Evolutionary conservation across 2,113 vertebrate genomes (phyloP).

Genomic region (Tichodroma muraria): DNA sequence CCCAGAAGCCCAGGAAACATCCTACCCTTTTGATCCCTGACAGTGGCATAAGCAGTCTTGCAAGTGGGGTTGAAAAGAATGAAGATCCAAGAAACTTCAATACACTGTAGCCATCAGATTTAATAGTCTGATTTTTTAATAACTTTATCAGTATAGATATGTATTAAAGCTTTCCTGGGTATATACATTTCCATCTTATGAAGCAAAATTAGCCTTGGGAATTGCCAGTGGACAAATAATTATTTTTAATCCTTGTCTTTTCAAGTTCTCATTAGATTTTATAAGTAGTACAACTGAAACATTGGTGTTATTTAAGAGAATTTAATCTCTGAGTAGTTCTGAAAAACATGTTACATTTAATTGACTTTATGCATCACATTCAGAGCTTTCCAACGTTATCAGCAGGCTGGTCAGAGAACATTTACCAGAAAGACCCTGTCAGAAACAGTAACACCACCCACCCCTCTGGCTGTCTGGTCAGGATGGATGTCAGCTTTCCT

Average conservation of each 20-base stretch:
- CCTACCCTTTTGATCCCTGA: not conserved
- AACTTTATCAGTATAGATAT: conserved; percentile 1
- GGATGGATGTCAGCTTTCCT: not conserved
- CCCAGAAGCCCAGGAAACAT: not conserved
- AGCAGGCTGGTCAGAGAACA: not conserved
- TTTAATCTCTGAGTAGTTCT: conserved; percentile 3
- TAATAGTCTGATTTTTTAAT: conserved; percentile 10
- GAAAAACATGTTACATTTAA: not conserved
- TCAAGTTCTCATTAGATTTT: conserved; percentile 22
- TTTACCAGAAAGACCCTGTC: not conserved
- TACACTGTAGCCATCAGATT: not conserved
- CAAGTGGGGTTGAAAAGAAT: not conserved
- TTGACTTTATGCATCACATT: not conserved
- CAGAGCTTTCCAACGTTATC: not conserved
- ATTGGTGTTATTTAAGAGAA: not conserved
- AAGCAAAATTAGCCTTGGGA: conserved; percentile 28
- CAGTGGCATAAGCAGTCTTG: not conserved
- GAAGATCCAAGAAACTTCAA: not conserved
- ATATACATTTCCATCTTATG: not conserved
- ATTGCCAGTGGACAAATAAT: conserved; percentile 37
- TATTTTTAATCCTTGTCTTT: conserved; percentile 30
- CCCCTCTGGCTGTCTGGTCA: not conserved
- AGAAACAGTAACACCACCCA: not conserved
- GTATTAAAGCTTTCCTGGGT: not conserved
- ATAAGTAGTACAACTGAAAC: conserved; percentile 26